phyloP scores from a whole-genome alignment of 2,797 vertebrate species.

The Acanthornis magna region DNA sequence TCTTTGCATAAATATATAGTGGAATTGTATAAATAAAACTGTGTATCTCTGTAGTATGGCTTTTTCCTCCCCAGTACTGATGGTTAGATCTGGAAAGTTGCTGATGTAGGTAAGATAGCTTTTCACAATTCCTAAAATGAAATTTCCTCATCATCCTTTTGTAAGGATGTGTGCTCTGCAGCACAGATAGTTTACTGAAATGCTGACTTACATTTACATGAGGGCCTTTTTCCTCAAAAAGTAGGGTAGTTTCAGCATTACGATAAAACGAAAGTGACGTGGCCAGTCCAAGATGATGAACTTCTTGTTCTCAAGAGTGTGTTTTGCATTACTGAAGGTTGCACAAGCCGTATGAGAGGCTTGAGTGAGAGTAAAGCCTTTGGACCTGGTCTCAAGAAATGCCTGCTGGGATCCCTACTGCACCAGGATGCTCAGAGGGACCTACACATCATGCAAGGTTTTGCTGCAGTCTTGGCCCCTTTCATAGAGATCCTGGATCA shows the following conservation, averaged over 20 bases:
- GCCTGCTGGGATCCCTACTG: neutral
- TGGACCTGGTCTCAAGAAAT: neutral
- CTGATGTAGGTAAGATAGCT: neutral
- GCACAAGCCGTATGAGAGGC: neutral
- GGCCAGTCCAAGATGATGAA: neutral
- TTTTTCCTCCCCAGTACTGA: neutral
- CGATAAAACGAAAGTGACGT: neutral
- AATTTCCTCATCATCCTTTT: neutral
- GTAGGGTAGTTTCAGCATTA: neutral
- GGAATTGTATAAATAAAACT: neutral
- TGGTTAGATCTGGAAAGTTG: neutral
- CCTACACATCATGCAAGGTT: neutral
- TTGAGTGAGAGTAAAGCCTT: neutral
- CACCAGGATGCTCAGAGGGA: neutral
- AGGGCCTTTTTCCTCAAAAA: neutral
- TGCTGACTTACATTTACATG: neutral
- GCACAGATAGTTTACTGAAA: neutral
- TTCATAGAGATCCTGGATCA: neutral
- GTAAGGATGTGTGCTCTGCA: neutral
- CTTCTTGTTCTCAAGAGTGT: neutral
- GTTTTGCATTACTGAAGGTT: neutral
- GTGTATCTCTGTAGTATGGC: neutral
- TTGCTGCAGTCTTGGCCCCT: neutral
- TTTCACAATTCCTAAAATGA: neutral
- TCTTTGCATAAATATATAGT: neutral